phyloP scores from a whole-genome alignment of 2,113 vertebrate genomes.

The Heteronetta atricapilla region DNA sequence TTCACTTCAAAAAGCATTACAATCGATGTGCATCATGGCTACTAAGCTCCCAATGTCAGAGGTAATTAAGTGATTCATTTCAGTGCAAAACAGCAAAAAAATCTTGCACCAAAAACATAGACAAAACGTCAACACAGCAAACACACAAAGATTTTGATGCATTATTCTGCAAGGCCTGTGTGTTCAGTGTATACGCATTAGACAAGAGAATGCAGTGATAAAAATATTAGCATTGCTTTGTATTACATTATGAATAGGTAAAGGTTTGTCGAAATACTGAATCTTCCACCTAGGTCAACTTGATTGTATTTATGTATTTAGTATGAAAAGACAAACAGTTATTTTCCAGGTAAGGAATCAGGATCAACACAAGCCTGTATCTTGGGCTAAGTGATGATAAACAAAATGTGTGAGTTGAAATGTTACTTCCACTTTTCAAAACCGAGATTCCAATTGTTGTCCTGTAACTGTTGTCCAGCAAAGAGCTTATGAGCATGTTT shows the following conservation, averaged over 20 bases:
- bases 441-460: not conserved
- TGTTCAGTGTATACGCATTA: not conserved
- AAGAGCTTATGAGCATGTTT: not conserved
- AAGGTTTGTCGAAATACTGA: not conserved
- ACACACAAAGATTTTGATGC: not conserved
- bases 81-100: not conserved
- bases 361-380: not conserved
- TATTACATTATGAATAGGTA: not conserved
- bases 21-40: not conserved
- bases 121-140: not conserved
- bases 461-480: not conserved
- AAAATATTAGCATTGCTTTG: not conserved
- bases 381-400: rapidly evolving
- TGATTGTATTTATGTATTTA: not conserved
- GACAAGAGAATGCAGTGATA: not conserved
- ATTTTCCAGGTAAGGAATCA: not conserved
- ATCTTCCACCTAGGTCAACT: not conserved
- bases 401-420: not conserved
- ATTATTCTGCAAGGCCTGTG: not conserved
- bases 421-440: not conserved
- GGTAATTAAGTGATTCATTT: not conserved
- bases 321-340: not conserved
- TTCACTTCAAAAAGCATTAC: not conserved
- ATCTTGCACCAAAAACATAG: not conserved
- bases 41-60: not conserved